Base-by-base conservation (phyloP, 2,113 vertebrate genomes). In the Ophthalmolycus amberensis region DNA sequence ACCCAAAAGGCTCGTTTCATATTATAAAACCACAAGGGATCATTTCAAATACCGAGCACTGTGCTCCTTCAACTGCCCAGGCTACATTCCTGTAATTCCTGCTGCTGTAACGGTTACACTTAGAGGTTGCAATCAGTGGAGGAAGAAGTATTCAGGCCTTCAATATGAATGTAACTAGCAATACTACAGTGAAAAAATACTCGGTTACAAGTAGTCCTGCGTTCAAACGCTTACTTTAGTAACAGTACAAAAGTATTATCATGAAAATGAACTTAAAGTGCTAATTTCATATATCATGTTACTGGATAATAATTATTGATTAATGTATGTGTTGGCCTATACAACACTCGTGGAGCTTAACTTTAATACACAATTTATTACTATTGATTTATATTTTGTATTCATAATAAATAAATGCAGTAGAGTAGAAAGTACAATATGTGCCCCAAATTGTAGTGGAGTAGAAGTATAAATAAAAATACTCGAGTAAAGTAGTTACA, bases 1-100 rank as follows among this genome's bases (percentile, higher is more conserved):
- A 81, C 29, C 50, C 29, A 48, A n/a, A 20, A 16, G 46, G 37
- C 5, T 52, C 70, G 7, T 60, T 77, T 76, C n/a, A 29, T 15
- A 7, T 70, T 34, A 14, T 34, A n/a, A 70, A 52, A 52, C 4
- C 6, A n/a, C 25, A 40, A 56, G 25, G 46, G 37, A 72, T 42
- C 0, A 62, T 48, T 12, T 58, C 20, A 44, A 65, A 50, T 3
- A 25, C 10, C 16, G 5, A 37, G 48, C 7, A 37, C 40, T 42
- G 22, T 20, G 32, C 50, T 42, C 40, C 20, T 42, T 34, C 15
- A 50, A 42, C 63, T 42, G 25, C 5, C 25, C 27, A 29, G 29
- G 29, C 29, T 46, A 48, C 79, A 80, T 85, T 83, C 71, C 64
- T 82, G 9, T 69, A 27, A 83, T 73, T 85, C 68, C 46, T 71